phyloP scores from a whole-genome alignment of 1,140 invertebrate species.

The Atta texana region DNA sequence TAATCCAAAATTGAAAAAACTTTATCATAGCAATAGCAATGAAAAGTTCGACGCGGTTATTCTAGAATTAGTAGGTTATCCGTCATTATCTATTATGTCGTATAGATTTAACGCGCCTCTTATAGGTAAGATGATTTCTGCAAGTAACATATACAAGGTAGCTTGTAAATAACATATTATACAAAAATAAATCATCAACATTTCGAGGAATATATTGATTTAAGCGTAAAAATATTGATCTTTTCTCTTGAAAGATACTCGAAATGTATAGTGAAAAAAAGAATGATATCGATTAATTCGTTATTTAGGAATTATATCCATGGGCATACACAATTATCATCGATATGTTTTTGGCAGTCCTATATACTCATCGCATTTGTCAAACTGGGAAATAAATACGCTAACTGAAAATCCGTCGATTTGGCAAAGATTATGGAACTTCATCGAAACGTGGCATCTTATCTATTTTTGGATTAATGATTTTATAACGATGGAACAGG shows the following conservation, averaged over 20 bases:
- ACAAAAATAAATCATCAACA: background rate
- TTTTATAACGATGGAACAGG: constrained; percentile 56
- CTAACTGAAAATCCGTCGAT: constrained; percentile 26
- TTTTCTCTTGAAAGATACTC: background rate
- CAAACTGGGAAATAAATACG: constrained; percentile 55
- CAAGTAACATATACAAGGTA: background rate
- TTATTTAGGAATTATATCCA: constrained; percentile 42
- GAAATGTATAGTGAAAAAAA: background rate
- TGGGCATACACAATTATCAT: constrained; percentile 29
- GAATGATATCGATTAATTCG: background rate
- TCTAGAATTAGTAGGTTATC: background rate
- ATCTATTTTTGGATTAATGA: constrained; percentile 69
- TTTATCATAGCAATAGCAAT: background rate
- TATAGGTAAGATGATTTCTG: constrained; percentile 40
- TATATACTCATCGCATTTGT: constrained; percentile 58
- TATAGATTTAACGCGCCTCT: constrained; percentile 39
- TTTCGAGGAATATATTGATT: background rate
- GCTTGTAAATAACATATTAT: background rate
- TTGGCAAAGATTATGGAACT: constrained; percentile 60
- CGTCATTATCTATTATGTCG: background rate
- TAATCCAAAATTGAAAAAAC: background rate
- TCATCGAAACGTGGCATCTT: background rate
- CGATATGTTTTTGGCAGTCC: constrained; percentile 61
- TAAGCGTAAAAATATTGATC: constrained; percentile 8
- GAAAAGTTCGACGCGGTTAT: constrained; percentile 31